A percentile compares a stretch with the other conserved stretches of the same genome.
Conservation (phyloP, 2,113 vertebrate species). For the Oplegnathus fasciatus region DNA sequence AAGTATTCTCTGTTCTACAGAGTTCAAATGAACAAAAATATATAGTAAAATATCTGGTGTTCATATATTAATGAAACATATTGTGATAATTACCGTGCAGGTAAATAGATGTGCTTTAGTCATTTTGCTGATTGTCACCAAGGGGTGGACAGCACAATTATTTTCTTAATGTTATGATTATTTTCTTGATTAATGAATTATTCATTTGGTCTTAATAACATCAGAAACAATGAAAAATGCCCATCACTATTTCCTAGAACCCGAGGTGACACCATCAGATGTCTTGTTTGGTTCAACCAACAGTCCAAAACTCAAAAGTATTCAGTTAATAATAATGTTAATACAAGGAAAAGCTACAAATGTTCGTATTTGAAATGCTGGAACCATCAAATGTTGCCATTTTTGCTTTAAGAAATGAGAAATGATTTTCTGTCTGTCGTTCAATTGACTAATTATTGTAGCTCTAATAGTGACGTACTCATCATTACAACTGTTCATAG, state of each 20-base stretch:
- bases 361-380: background rate
- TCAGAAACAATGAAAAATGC: background rate
- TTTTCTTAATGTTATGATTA: background rate
- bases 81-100: conserved; percentile 10
- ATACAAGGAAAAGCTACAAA: background rate
- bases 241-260: background rate
- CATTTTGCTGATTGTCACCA: background rate
- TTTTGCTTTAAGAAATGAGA: background rate
- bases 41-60: background rate
- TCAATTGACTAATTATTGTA: background rate
- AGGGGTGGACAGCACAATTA: background rate
- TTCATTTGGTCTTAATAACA: background rate
- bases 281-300: no score
- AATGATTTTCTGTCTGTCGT: no score
- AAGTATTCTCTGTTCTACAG: background rate
- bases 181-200: background rate
- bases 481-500: background rate
- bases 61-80: background rate
- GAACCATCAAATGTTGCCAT: background rate
- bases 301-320: background rate
- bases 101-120: conserved; percentile 4
- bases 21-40: conserved; percentile 6
- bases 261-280: background rate
- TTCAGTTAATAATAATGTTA: background rate
- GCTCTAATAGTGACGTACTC: background rate